Base-by-base conservation (phyloP, 1,140 invertebrate genomes). In the Anoplolepis gracilipes region DNA sequence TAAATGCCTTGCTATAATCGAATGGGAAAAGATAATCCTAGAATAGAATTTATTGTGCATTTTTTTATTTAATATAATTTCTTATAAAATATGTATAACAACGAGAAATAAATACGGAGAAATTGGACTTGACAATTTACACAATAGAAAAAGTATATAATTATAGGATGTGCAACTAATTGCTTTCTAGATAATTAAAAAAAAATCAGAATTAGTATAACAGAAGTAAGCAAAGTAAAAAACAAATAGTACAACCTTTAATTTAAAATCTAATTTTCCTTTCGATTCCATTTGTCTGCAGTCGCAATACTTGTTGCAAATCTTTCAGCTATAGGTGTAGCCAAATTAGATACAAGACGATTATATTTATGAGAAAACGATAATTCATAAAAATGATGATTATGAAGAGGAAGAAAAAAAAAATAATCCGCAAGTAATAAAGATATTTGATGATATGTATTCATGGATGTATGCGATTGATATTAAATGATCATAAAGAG, bases 401-500 rank as follows among this genome's bases (percentile, higher is more conserved):
- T 36, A 69, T 5, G 13, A 57, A 16, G 10, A 28, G 22, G 16
- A 61, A 30, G 8, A n/a, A 79, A 22, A 30, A 70, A 59, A 13
- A 25, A 59, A 5, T 19, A 49, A 19, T 49, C 19, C 19, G 30
- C 8, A 73, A 30, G 39, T 36, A n/a, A 70, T 28, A 62, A 57
- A 53, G 2, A 28, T 79, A 28, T 30, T 36, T 55, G 22, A 22
- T 55, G 46, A 69, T 81, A n/a, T 36, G 65, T 59, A 81, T 70
- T 36, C 11, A 49, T 49, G 36, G 36, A 46, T 13, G 22, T 46
- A 57, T 16, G 67, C 39, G 13, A 82, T 82, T 69, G 78, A 73
- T 25, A 59, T 82, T 13, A 13, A 65, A 39, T 72, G 25, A 81
- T 42, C 67, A 72, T 33, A 61, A 73, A 82, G 28, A 19, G 55